Conservation (phyloP, 1,140 invertebrate genomes). For the Idris sp. region DNA sequence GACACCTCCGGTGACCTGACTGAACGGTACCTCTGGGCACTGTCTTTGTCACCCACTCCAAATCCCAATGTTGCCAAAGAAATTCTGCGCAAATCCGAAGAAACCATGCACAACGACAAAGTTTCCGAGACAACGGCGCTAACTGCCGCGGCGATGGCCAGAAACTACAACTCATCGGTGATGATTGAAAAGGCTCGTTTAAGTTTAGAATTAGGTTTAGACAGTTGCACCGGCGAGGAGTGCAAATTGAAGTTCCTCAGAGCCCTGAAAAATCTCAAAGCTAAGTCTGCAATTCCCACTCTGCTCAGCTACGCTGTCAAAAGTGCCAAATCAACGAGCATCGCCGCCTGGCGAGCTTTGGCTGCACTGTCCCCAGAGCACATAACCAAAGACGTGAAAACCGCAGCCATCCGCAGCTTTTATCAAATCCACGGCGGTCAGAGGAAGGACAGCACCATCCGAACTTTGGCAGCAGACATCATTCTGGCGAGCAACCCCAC, state of each 20-base stretch:
- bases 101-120: slow-evolving; percentile 79
- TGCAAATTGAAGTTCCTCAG: slow-evolving; percentile 82
- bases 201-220: slow-evolving; percentile 77
- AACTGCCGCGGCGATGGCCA: slow-evolving; percentile 82
- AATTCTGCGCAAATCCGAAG: slow-evolving; percentile 77
- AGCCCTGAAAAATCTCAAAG: slow-evolving; percentile 83
- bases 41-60: slow-evolving; percentile 80
- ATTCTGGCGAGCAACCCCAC: slow-evolving; percentile 81
- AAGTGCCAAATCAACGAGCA: slow-evolving; percentile 78
- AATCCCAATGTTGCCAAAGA: slow-evolving; percentile 80
- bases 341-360: slow-evolving; percentile 84
- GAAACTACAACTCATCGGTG: slow-evolving; percentile 68
- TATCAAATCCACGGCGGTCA: slow-evolving; percentile 80
- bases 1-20: slow-evolving; percentile 80
- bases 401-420: slow-evolving; percentile 80
- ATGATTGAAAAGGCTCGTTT: slow-evolving; percentile 76
- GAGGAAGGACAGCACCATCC: slow-evolving; percentile 84
- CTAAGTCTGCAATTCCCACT: slow-evolving; percentile 79
- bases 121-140: slow-evolving; percentile 83
- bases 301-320: slow-evolving; percentile 80
- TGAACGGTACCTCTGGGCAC: slow-evolving; percentile 86
- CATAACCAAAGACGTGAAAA: slow-evolving; percentile 75
- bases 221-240: slow-evolving; percentile 78
- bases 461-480: slow-evolving; percentile 85
- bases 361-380: slow-evolving; percentile 77